Base-by-base conservation (phyloP, 1,140 invertebrate genomes). In the Ceratina japonica region DNA sequence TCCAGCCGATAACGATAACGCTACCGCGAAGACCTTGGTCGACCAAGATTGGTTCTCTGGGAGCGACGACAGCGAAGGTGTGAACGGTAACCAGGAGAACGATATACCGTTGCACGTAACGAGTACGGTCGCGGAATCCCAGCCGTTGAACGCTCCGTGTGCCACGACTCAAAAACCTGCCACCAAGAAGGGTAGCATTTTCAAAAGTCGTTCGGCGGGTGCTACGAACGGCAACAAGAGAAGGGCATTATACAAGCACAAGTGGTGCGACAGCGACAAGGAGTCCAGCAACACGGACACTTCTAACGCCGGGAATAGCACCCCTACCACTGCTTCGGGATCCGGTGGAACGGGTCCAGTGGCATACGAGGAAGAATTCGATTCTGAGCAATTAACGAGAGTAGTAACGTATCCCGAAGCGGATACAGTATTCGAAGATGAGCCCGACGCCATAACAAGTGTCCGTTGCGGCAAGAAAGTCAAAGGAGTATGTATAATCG, bases 161-260 rank as follows among this genome's bases (percentile, higher is more conserved):
- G 82, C 71, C 10, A 71, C 61, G 22, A 65, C 63, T n/a, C 62
- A 79, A 8, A 91, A 92, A 83, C 91, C 91, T 5, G 79, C 83
- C 22, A 87, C 86, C 75, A 97, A 97, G 87, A 97, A 97, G 89
- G 96, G 96, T 64, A 97, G 96, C 87, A 97, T 98, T 89, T 98
- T 98, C 88, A 98, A 98, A 89, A 97, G 96, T 87, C 94, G 97
- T 65, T 95, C 95, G 20, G 89, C 96, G 27, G 95, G 95, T 15
- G 94, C 94, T 73, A 95, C 96, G 73, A 95, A 94, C 80, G 94
- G 94, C n/a, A 96, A 96, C 77, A 97, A 97, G 91, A 94, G 96
- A 75, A 92, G 96, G 18, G 96, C 96, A 74, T 91, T 97, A 18
- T 98, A 97, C 87, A 97, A 96, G 91, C 96, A 97, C 91, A 97